These are phyloP conservation scores for Apocheima hispidaria DNA, from an alignment of 2,888 invertebrate genomes.

Conservation along the genomic window DNA sequence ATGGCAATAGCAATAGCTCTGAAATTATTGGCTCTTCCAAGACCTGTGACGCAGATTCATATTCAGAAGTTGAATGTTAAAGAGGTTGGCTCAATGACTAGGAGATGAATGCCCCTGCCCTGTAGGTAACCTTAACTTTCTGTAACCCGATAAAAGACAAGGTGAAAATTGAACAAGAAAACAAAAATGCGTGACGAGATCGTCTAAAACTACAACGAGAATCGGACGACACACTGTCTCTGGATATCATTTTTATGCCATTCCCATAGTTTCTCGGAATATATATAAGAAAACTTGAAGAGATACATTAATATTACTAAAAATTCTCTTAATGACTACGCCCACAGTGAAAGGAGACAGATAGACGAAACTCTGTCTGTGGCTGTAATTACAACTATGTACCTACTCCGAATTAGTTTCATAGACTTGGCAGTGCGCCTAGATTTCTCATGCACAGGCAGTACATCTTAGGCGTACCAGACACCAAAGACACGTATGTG, in stretches of 20 bases:
- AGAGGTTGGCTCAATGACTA: constrained; percentile 4
- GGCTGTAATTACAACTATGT: constrained; percentile 35
- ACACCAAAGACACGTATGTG: too few relatives aligned
- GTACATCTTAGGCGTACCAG: constrained; percentile 37
- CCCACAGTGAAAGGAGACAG: constrained; percentile 19
- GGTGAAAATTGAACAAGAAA: not conserved
- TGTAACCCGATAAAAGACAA: not conserved
- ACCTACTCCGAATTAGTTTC: constrained; percentile 49
- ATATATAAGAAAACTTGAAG: constrained; percentile 8
- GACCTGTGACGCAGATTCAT: too few relatives aligned
- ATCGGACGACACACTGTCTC: constrained; percentile 13
- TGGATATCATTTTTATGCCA: constrained; percentile 12
- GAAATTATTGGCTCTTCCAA: not conserved
- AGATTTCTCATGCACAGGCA: constrained; percentile 53
- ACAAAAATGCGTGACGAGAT: constrained; percentile 13
- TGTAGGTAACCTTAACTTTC: constrained; percentile 5
- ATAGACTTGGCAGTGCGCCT: constrained; percentile 57
- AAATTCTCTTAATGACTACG: constrained; percentile 27
- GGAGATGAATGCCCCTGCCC: constrained; percentile 2
- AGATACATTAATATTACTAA: constrained; percentile 4
- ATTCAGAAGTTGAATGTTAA: constrained; percentile 4
- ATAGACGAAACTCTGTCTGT: constrained; percentile 35
- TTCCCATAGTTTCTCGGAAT: constrained; percentile 13
- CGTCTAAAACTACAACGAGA: not conserved
- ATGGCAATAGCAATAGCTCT: not conserved